A percentile compares a stretch with the other conserved stretches of the same genome.
Evolutionary conservation across 2,797 vertebrate genomes (phyloP).

Genomic region (Poecile montanus): DNA sequence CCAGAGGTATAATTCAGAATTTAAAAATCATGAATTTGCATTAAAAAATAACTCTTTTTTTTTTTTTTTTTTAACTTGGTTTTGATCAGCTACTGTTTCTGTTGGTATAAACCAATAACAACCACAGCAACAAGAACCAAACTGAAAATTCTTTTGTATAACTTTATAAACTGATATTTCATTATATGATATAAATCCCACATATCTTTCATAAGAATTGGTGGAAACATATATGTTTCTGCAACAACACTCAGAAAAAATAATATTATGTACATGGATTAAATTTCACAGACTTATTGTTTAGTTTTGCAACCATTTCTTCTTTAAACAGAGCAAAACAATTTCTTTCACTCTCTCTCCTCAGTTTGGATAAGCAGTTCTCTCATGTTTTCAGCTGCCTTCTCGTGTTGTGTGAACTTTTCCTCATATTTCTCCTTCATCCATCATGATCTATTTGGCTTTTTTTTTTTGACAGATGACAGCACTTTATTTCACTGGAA

Average conservation of each 20-base stretch:
- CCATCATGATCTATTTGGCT: background rate
- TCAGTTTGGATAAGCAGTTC: background rate
- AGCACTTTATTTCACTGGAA: background rate
- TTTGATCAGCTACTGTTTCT: background rate
- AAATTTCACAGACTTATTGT: background rate
- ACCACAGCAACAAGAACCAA: background rate
- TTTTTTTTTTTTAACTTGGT: background rate
- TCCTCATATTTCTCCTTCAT: conserved; percentile 11
- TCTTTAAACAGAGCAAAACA: background rate
- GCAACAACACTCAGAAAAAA: background rate
- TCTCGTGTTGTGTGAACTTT: background rate
- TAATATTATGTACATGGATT: background rate
- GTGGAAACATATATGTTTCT: background rate
- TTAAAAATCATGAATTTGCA: background rate
- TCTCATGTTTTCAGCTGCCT: background rate
- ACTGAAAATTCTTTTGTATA: background rate
- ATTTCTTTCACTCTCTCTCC: background rate
- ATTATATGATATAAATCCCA: background rate
- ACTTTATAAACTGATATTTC: background rate
- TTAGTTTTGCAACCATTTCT: background rate
- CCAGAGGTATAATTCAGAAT: background rate
- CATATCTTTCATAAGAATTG: background rate
- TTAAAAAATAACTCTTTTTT: background rate
- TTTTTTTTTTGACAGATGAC: conserved; percentile 1
- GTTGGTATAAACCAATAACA: background rate